phyloP scores from a whole-genome alignment of 1,140 invertebrate species.

The Camponotus vicinus region DNA sequence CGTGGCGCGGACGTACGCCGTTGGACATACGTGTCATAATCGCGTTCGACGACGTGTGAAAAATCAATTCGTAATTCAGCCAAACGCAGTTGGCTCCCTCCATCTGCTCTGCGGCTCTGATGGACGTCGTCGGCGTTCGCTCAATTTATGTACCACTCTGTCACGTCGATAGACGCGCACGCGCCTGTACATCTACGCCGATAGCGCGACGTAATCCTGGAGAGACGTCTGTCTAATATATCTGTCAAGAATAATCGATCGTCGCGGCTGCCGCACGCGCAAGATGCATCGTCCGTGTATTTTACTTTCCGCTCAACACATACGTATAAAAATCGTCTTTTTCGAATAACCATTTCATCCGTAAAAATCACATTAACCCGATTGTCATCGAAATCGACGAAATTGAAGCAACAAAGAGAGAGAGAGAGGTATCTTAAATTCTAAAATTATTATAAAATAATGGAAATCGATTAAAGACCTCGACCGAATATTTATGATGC shows the following conservation, averaged over 20 bases:
- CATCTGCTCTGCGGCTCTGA: slow-evolving; percentile 14
- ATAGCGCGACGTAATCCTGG: slow-evolving; percentile 59
- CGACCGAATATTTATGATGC: too few species aligned
- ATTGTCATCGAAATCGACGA: not conserved
- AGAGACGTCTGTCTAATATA: slow-evolving; percentile 74
- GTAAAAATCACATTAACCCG: not conserved
- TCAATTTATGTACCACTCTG: slow-evolving; percentile 72
- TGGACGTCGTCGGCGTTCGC: slow-evolving; percentile 64
- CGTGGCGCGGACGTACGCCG: not conserved
- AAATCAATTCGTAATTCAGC: slow-evolving; percentile 70
- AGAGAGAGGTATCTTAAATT: not conserved
- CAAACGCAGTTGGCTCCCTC: slow-evolving; percentile 4
- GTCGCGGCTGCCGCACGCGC: slow-evolving; percentile 32
- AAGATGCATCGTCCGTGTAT: slow-evolving; percentile 58
- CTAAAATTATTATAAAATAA: not conserved
- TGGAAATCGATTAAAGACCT: too few species aligned
- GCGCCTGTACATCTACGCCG: slow-evolving; percentile 52
- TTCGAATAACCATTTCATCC: not conserved
- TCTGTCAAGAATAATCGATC: slow-evolving; percentile 73
- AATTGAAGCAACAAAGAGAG: not conserved
- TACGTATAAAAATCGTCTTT: not conserved
- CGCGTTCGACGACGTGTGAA: slow-evolving; percentile 55
- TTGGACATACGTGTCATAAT: slow-evolving; percentile 63
- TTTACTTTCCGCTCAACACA: slow-evolving; percentile 11
- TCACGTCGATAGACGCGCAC: slow-evolving; percentile 65